Evolutionary conservation across 2,797 vertebrate species (phyloP), one percentile per base, ranked within the genome.

Genomic region (Clarias platycephalus): DNA sequence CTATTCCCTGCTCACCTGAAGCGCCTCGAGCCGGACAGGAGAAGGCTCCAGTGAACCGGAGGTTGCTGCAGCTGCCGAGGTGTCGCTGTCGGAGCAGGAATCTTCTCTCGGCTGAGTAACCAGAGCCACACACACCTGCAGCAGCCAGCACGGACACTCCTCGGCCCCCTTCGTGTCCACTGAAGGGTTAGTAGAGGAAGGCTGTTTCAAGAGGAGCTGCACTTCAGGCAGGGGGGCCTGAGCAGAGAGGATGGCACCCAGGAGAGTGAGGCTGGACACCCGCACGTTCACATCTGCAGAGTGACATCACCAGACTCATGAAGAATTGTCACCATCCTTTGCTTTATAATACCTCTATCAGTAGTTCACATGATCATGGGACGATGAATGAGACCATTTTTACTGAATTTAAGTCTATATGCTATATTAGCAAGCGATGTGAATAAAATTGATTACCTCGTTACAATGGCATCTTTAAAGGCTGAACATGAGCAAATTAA

Each of bases 181-280:
- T 24, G 16, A 13, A 34, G 70, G 1, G 60, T 81, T 55, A 13
- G 26, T 4, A 1, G 81, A 72, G 22, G 91, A 93, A 0, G 97
- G 97, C 90, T 98, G 97, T 24, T 93, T 96, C 75, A 99, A 91
- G 26, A 99, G 97, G 9, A 97, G 92, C 92, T 95, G 95, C 62
- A 99, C 96, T 88, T 99, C 98, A 0, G 98, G 95, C 12, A 98
- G 92, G 62, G 98, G 97, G 0, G 97, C 96, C 63, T 99, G 97
- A 55, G 95, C 94, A 0, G 96, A 98, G 20, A 99, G 92, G 4
- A 99, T 85, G 1, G 97, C 96, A 4, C 98, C 97, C 3, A 98
- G 91, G 28, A 99, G 92, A 0, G 97, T 99, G 81, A 99, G 95
- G 49, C 96, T 97, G 0, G 97, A 97, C 77, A 99, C 98, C 0